These are phyloP conservation scores for Antheraea mylitta DNA, from an alignment of 1,140 invertebrate species.

Conservation along the genomic window DNA sequence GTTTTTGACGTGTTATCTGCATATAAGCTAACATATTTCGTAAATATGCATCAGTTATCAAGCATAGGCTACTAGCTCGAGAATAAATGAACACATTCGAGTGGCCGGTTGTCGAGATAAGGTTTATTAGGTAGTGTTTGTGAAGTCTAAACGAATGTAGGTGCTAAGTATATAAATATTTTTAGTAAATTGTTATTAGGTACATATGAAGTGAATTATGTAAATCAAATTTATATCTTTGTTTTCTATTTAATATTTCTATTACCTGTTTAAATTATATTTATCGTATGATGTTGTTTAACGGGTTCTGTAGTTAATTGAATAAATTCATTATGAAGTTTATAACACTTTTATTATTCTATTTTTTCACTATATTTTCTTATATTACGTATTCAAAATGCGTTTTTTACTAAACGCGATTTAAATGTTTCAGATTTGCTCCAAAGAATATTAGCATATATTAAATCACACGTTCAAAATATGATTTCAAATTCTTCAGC, in stretches of 20 bases:
- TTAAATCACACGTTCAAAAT: conserved; percentile 37
- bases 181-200: conserved; percentile 31
- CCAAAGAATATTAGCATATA: conserved; percentile 76
- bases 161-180: conserved; percentile 41
- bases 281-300: conserved; percentile 15
- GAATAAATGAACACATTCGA: conserved; percentile 57
- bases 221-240: conserved; percentile 28
- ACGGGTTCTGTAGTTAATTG: conserved; percentile 13
- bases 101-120: conserved; percentile 56
- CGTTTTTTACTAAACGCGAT: too few relatives aligned
- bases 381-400: background rate
- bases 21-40: conserved; percentile 49
- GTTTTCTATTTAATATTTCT: conserved; percentile 24
- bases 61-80: conserved; percentile 37
- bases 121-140: conserved; percentile 55
- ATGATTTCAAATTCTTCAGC: conserved; percentile 12
- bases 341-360: conserved; percentile 23
- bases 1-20: conserved; percentile 57
- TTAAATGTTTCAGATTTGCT: conserved; percentile 58
- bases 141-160: conserved; percentile 37
- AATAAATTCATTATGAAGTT: conserved; percentile 29
- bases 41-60: conserved; percentile 44
- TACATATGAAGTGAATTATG: conserved; percentile 28
- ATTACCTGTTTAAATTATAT: conserved; percentile 29
- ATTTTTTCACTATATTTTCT: background rate